Conservation (phyloP, 1,140 invertebrate genomes). For the Psix sp. region DNA sequence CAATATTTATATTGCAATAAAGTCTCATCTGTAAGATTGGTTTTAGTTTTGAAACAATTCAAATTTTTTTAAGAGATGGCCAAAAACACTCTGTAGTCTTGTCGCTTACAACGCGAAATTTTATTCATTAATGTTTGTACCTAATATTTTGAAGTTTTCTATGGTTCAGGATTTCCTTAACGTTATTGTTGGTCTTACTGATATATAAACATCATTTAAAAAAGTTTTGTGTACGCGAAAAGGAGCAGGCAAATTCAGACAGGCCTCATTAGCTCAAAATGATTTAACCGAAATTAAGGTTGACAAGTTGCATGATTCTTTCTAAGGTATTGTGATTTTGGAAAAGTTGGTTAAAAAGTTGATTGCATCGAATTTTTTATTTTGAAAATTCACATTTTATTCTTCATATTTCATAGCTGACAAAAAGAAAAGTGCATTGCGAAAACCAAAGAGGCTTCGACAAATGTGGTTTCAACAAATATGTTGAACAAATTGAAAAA, state of each 20-base stretch:
- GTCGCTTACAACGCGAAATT: slow-evolving; percentile 1
- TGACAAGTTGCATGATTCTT: not conserved
- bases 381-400: not conserved
- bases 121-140: not conserved
- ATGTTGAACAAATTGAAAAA: not conserved
- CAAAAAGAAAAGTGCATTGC: not conserved
- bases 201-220: slow-evolving; percentile 4
- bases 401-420: not conserved
- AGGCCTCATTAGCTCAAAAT: slow-evolving; percentile 2
- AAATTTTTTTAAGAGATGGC: not conserved
- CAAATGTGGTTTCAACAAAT: not conserved
- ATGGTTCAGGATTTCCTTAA: not conserved
- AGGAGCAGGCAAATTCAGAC: slow-evolving; percentile 3
- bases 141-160: not conserved
- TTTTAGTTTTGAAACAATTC: not conserved
- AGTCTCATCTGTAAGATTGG: not conserved
- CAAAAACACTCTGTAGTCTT: slow-evolving; percentile 1
- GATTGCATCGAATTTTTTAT: not conserved
- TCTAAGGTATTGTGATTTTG: not conserved
- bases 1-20: not conserved
- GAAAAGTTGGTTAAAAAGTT: not conserved
- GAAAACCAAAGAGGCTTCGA: not conserved
- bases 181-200: no score
- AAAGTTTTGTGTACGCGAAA: not conserved
- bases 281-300: not conserved